Base-by-base conservation (phyloP, 2,888 invertebrate species). In the Exephanes ischioxanthus region DNA sequence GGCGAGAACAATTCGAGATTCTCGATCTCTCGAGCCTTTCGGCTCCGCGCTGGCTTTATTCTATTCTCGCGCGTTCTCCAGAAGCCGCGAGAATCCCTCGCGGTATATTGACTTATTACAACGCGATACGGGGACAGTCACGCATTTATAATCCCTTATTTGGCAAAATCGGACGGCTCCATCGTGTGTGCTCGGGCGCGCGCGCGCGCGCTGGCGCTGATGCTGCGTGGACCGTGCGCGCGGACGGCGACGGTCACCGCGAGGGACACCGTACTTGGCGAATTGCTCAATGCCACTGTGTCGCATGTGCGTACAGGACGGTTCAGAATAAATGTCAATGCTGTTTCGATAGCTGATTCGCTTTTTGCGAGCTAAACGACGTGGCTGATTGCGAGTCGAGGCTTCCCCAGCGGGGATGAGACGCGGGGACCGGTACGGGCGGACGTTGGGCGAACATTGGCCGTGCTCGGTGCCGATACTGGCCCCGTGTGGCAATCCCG, bases 131-230 rank as follows among this genome's bases (percentile, higher is more conserved):
- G 83, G 87, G 88, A 89, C 89, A 89, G 88, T 89, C 89, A 88
- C 89, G 89, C 90, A 90, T 91, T 92, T 89, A 91, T 90, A 91
- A 91, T 88, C 87, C 93, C 92, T 89, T 93, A 93, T 93, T 92
- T 92, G 93, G 93, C 87, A 89, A 92, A 93, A 93, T 92, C 92
- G 90, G 90, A 91, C 91, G 90, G 91, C 92, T 91, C 91, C 91
- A 92, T 92, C 91, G 88, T 87, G 55, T 53, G 33, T 33, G 33
- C 61, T 41, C 58, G n/a, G n/a, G 30, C 19, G 33, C 19, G 2
- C 48, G 70, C 58, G 30, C 16, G 30, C 19, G 2, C 48, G 70
- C 61, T 63, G n/a, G 2, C 11, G 41, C 41, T 71, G 70, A 63
- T 71, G 77, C 58, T 81, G 80, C 22, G 76, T 26, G 58, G 61